A percentile compares a stretch with the other conserved stretches of the same genome.
phyloP scores from a whole-genome alignment of 2,113 vertebrate species.

The Panthera uncia region DNA sequence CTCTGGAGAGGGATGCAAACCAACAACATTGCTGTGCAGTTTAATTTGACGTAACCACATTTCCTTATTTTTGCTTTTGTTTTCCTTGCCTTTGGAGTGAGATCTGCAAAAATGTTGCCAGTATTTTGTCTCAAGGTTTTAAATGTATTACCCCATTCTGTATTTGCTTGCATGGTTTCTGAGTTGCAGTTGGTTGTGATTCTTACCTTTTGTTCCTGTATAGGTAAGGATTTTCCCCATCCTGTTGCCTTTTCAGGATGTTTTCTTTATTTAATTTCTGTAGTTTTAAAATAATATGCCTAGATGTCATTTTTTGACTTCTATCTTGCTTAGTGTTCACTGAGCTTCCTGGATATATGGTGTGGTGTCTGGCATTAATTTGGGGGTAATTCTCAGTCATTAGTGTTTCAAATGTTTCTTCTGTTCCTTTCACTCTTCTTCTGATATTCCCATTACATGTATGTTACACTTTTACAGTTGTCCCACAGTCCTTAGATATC shows the following conservation, averaged over 20 bases:
- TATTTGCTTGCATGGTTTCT: not conserved
- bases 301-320: not conserved
- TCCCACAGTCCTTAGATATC: not conserved
- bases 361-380: not conserved
- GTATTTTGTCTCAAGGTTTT: not conserved
- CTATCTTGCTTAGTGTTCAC: not conserved
- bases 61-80: not conserved
- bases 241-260: not conserved
- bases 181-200: not conserved
- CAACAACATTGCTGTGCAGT: not conserved
- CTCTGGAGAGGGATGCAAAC: not conserved
- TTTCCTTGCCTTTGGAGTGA: not conserved
- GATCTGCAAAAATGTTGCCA: not conserved
- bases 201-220: not conserved
- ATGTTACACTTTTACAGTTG: not conserved
- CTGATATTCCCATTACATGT: not conserved
- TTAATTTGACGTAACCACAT: not conserved
- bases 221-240: not conserved
- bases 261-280: not conserved
- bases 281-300: not conserved
- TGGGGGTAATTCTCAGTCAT: not conserved
- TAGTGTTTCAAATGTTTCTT: not conserved
- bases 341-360: not conserved
- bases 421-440: not conserved
- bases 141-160: not conserved